These are phyloP conservation scores for Argyrosomus japonicus DNA, from an alignment of 2,113 vertebrate species.

Conservation along the genomic window DNA sequence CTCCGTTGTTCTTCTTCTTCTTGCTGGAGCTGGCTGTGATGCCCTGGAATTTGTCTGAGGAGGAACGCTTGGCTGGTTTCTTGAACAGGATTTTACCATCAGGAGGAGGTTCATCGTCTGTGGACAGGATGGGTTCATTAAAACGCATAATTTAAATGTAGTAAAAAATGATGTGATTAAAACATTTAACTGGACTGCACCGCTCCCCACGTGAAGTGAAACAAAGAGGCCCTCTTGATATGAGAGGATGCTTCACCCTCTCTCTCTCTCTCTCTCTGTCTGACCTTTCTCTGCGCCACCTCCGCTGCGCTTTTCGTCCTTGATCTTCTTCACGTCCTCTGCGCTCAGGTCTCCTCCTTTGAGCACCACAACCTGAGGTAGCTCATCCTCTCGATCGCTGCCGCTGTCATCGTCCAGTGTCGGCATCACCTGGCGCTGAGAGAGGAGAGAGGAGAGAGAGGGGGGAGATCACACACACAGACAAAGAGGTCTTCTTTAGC, in stretches of 20 bases:
- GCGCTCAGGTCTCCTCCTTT: slow-evolving; percentile 90
- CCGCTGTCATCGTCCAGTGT: slow-evolving; percentile 86
- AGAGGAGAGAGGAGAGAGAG: no score
- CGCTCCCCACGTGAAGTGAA: no score
- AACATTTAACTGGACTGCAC: background rate
- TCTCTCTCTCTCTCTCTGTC: background rate
- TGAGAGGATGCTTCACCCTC: background rate
- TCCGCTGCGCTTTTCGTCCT: slow-evolving; percentile 72
- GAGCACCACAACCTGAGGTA: slow-evolving; percentile 93
- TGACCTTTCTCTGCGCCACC: slow-evolving; percentile 81
- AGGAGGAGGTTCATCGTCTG: slow-evolving; percentile 86
- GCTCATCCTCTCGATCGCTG: slow-evolving; percentile 94
- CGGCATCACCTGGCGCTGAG: slow-evolving; percentile 88
- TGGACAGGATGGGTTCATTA: slow-evolving; percentile 4
- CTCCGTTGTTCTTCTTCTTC: slow-evolving; percentile 83
- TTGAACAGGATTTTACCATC: slow-evolving; percentile 95
- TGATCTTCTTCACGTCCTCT: slow-evolving; percentile 92
- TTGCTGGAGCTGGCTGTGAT: slow-evolving; percentile 94
- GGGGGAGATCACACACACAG: background rate
- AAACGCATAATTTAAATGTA: background rate
- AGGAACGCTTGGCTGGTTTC: slow-evolving; percentile 92
- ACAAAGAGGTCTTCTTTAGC: background rate
- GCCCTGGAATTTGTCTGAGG: slow-evolving; percentile 89
- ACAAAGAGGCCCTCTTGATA: background rate
- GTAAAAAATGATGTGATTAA: background rate